Evolutionary conservation across 2,113 vertebrate species (phyloP).

Genomic region (Chamaetylas fuelleborni): DNA sequence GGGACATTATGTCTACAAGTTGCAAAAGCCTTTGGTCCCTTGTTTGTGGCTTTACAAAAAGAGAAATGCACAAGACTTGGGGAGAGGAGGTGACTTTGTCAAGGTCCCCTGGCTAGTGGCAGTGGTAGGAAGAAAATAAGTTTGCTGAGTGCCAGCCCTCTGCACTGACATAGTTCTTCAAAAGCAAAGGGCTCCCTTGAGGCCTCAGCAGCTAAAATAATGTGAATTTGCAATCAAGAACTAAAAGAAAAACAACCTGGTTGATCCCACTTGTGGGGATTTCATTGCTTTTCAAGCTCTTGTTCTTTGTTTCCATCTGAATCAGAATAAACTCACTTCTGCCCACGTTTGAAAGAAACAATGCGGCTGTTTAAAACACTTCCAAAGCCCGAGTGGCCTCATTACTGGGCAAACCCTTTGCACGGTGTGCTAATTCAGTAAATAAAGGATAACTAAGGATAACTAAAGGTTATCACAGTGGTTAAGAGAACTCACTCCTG

Average conservation of each 20-base stretch:
- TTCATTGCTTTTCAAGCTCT: neutral
- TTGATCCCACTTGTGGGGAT: neutral
- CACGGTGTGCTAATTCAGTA: neutral
- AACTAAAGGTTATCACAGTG: neutral
- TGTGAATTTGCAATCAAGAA: neutral
- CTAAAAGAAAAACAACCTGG: neutral
- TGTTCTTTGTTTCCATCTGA: slow-evolving; percentile 29
- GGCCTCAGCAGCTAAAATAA: neutral
- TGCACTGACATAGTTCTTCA: neutral
- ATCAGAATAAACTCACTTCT: neutral
- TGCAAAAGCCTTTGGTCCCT: neutral
- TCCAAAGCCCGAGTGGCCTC: neutral
- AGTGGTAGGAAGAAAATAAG: neutral
- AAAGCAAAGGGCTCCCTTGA: neutral
- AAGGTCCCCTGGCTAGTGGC: neutral
- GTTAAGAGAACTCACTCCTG: neutral
- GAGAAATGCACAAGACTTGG: neutral
- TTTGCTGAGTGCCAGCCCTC: neutral
- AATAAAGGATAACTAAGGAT: neutral
- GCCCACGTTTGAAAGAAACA: neutral
- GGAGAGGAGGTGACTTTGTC: neutral
- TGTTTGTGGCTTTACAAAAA: neutral
- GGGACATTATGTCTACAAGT: neutral
- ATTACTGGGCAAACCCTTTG: neutral
- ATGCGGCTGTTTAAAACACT: neutral